Percentiles rank a stretch among this genome's conserved stretches.
phyloP scores from a whole-genome alignment of 2,113 vertebrate genomes.

The Tor tambroides region DNA sequence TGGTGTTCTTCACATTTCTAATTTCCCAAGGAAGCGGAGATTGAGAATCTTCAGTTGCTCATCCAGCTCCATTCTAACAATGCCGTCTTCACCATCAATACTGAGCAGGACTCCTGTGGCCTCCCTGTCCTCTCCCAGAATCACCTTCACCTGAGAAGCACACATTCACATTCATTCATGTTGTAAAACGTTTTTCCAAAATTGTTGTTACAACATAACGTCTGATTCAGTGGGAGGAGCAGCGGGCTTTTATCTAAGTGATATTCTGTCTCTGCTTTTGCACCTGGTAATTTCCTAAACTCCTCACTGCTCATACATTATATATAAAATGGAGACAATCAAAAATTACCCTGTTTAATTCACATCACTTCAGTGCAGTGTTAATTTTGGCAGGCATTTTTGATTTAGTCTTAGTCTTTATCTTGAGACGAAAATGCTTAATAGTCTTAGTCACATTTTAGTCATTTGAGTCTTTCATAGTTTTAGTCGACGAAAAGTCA shows the following conservation, averaged over 20 bases:
- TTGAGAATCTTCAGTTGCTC: slow-evolving; percentile 94
- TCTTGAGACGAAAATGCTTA: too few species aligned
- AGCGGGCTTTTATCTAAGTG: neutral
- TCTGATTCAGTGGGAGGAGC: neutral
- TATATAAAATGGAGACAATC: too few species aligned
- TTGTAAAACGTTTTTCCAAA: neutral
- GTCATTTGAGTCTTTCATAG: too few species aligned
- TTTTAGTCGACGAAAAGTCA: too few species aligned
- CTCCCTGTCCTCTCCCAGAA: slow-evolving; percentile 90
- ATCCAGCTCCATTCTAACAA: slow-evolving; percentile 90
- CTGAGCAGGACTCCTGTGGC: slow-evolving; percentile 89
- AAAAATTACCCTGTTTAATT: too few species aligned
- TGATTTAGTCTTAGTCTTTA: too few species aligned
- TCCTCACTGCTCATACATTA: neutral
- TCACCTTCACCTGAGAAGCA: slow-evolving; percentile 86
- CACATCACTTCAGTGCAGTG: too few species aligned
- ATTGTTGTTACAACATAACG: neutral
- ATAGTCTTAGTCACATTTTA: too few species aligned
- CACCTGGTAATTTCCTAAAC: neutral
- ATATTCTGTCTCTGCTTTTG: neutral
- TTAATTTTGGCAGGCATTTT: too few species aligned
- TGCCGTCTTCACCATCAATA: slow-evolving; percentile 92
- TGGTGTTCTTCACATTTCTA: slow-evolving; percentile 75
- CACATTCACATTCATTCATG: neutral
- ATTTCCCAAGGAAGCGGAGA: slow-evolving; percentile 89